Conservation (phyloP, 2,113 vertebrate genomes). For the Phoxinus phoxinus region DNA sequence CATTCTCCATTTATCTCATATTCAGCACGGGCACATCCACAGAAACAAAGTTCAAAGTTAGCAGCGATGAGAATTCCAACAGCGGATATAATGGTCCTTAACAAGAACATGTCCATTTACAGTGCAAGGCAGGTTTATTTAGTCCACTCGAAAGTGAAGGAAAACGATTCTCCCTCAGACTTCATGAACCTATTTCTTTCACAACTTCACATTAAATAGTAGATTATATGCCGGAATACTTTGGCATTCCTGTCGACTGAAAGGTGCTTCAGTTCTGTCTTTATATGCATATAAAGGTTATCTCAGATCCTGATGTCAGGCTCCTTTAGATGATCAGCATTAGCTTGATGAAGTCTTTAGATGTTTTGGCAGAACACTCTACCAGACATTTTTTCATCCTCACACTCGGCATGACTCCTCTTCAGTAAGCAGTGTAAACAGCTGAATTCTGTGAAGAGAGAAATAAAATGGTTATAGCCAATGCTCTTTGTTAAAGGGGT, state of each 20-base stretch:
- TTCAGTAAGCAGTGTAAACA: not conserved
- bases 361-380: not conserved
- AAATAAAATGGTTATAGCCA: not conserved
- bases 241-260: not conserved
- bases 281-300: not conserved
- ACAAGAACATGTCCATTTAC: not conserved
- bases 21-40: slow-evolving; percentile 32
- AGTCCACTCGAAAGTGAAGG: not conserved
- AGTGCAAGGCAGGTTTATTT: not conserved
- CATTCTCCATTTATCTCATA: slow-evolving; percentile 51
- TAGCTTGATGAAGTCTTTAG: not conserved
- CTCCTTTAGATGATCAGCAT: not conserved
- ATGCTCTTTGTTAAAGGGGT: not conserved
- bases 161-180: not conserved
- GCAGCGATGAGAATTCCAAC: not conserved
- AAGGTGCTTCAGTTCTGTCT: not conserved
- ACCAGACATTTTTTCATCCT: not conserved
- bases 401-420: not conserved
- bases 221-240: not conserved
- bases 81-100: not conserved
- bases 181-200: not conserved
- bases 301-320: not conserved
- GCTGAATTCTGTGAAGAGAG: not conserved
- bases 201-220: not conserved
- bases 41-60: slow-evolving; percentile 18